Evolutionary conservation across 2,888 invertebrate species (phyloP), one percentile per base, ranked within the genome.

Genomic region (Catocala nupta): DNA sequence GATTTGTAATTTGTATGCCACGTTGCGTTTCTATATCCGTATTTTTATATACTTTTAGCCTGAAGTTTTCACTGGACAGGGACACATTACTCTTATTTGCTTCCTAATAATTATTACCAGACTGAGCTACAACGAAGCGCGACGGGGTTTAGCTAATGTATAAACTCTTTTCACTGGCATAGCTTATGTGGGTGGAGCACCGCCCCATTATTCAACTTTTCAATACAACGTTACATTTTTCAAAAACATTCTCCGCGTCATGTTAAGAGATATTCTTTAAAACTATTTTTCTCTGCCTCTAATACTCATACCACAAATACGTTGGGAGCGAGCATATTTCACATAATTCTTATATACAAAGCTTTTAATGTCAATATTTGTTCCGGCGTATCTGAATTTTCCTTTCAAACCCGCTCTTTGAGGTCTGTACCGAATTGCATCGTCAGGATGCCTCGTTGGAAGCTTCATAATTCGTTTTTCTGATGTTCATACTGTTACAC

Each of bases 321-420:
- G 45, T 47, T 68, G 48, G 50, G 50, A 72, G 72, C 65, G 58
- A 42, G 68, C 68, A 36, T 68, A 53, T 68, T 78, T 71, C 50
- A 64, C 74, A 70, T 72, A 70, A 71, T 70, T 78, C 68, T 70
- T 70, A 56, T 63, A 62, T 74, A 67, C 70, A 68, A 74, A 75
- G 69, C 71, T 71, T 77, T 77, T 77, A 68, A 78, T 77, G 68
- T 63, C 72, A 77, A 73, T 78, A 75, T 77, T 70, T 73, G 65
- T 73, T 68, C 43, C 59, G 61, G 49, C 10, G 60, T 64, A 66
- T 73, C 68, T 63, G 65, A 73, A 70, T 71, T 70, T 69, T 63
- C 57, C 49, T 68, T 77, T 65, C 55, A 64, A 63, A 58, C 0
- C 9, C 11, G 59, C 65, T 60, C 75, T 78, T 71, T 77, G 63